Conservation (phyloP, 2,888 invertebrate species). For the Apocheima hispidaria region DNA sequence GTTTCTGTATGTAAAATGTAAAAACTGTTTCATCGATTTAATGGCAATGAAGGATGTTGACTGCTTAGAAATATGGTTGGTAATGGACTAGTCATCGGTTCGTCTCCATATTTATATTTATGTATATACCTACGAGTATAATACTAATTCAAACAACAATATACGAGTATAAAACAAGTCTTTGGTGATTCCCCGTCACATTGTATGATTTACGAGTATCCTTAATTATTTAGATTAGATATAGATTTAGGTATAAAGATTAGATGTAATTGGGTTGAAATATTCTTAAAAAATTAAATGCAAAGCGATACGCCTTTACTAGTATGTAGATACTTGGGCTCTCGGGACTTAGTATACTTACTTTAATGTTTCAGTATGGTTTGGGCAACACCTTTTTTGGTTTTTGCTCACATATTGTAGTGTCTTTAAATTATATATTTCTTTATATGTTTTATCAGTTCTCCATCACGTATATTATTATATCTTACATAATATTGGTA, state of each 20-base stretch:
- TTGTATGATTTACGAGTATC: not conserved
- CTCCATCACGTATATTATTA: too few relatives aligned
- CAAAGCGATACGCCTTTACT: conserved; percentile 7
- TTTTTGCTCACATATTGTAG: too few relatives aligned
- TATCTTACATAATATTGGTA: too few relatives aligned
- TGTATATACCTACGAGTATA: conserved; percentile 4
- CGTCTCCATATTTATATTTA: conserved; percentile 8
- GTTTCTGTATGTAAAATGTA: not conserved
- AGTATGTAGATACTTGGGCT: too few relatives aligned
- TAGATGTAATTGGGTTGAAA: conserved; percentile 7
- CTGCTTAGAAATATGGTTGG: conserved; percentile 12
- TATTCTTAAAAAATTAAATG: not conserved
- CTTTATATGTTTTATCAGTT: too few relatives aligned
- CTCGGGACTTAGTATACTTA: too few relatives aligned
- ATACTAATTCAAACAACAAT: too few relatives aligned
- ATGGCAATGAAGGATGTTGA: conserved; percentile 7
- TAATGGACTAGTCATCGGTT: conserved; percentile 11
- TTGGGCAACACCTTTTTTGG: too few relatives aligned
- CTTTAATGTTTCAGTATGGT: too few relatives aligned
- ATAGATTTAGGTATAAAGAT: too few relatives aligned
- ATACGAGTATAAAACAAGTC: conserved; percentile 19
- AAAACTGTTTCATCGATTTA: not conserved
- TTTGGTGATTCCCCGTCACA: conserved; percentile 22
- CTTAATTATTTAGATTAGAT: conserved; percentile 11
- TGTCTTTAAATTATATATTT: too few relatives aligned